These are phyloP conservation scores for Nasonovia ribisnigri DNA, from an alignment of 2,888 invertebrate species.

Conservation along the genomic window DNA sequence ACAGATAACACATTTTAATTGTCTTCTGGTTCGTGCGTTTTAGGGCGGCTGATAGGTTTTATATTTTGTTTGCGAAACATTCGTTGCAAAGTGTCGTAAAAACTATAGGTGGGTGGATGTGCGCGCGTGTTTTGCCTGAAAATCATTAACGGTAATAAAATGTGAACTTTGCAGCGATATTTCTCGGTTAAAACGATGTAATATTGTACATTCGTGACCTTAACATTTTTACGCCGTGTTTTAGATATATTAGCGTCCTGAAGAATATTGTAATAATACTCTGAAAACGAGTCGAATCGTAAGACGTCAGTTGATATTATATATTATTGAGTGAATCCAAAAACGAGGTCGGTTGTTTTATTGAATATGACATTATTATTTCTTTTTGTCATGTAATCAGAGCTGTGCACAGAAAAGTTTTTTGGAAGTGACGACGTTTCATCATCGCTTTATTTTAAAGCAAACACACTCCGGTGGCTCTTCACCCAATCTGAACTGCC, in stretches of 20 bases:
- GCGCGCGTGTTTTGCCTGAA: background rate
- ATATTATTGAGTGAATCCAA: background rate
- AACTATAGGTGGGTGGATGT: background rate
- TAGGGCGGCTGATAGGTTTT: background rate
- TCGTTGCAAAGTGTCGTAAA: background rate
- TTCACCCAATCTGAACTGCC: too few relatives aligned
- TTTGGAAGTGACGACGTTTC: too few relatives aligned
- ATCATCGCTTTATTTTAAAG: too few relatives aligned
- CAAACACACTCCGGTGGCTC: too few relatives aligned
- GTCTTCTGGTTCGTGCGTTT: background rate
- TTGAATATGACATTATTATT: too few relatives aligned
- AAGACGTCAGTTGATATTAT: background rate
- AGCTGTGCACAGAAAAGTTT: too few relatives aligned
- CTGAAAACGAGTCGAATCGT: background rate
- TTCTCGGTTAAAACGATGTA: background rate
- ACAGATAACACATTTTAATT: conserved; percentile 3
- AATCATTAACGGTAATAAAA: conserved; percentile 8
- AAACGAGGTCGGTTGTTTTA: too few relatives aligned
- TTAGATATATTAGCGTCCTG: background rate
- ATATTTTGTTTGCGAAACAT: background rate
- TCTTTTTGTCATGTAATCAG: too few relatives aligned
- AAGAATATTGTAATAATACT: background rate
- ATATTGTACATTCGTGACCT: background rate
- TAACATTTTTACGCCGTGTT: background rate
- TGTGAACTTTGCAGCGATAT: conserved; percentile 1